phyloP scores from a whole-genome alignment of 2,113 vertebrate genomes.

The Ascaphus truei region DNA sequence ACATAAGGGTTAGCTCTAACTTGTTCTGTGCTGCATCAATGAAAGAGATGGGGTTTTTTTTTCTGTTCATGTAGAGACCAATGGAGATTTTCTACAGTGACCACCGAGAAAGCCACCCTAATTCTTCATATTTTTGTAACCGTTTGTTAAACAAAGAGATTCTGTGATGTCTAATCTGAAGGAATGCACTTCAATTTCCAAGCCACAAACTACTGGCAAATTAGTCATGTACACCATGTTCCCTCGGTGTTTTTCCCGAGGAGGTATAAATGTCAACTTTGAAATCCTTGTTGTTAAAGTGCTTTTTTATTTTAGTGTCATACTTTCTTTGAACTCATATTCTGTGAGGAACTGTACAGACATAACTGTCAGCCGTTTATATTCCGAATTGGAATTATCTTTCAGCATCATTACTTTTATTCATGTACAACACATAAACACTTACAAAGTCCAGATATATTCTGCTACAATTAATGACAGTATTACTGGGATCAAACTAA shows the following conservation, averaged over 20 bases:
- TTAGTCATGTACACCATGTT: conserved; percentile 58
- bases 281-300: conserved; percentile 24
- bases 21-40: too few species aligned
- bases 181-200: conserved; percentile 60
- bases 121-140: neutral
- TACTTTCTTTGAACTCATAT: neutral
- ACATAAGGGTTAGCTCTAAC: neutral
- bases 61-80: neutral
- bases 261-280: conserved; percentile 65
- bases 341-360: neutral
- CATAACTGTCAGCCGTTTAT: neutral
- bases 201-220: conserved; percentile 59
- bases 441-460: too few species aligned
- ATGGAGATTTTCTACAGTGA: neutral
- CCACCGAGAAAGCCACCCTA: neutral
- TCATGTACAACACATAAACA: too few species aligned
- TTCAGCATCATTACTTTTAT: neutral
- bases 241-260: conserved; percentile 52
- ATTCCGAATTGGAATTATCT: neutral
- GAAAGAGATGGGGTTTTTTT: too few species aligned
- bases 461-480: too few species aligned
- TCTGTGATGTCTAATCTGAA: conserved; percentile 58
- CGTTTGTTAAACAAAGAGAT: conserved; percentile 44
- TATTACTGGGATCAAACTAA: too few species aligned
- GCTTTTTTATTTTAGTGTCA: conserved; percentile 1